These are phyloP conservation scores for Nannospalax galili DNA, from an alignment of 2,113 vertebrate species.

Conservation along the genomic window DNA sequence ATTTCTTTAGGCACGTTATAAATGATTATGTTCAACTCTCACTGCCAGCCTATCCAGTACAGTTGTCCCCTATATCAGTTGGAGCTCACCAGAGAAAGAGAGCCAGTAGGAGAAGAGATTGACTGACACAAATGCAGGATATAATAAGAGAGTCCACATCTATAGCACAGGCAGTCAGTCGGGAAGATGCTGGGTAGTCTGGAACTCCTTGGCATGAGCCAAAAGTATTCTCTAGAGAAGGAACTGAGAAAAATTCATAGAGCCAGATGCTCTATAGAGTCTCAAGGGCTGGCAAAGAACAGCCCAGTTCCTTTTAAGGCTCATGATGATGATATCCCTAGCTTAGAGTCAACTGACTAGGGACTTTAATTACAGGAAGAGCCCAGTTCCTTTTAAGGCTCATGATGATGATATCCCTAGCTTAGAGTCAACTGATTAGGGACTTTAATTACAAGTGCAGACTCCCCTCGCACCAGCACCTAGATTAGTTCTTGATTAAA, in stretches of 20 bases:
- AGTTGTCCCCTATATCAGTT: neutral
- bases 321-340: neutral
- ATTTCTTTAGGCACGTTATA: neutral
- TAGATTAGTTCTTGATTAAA: neutral
- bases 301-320: neutral
- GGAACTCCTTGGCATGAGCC: neutral
- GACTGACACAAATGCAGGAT: neutral
- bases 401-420: neutral
- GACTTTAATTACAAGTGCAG: neutral
- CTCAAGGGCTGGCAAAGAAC: neutral
- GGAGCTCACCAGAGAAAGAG: neutral
- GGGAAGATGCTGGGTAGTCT: neutral
- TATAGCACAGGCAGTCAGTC: neutral
- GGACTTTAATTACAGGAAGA: constrained; percentile 8
- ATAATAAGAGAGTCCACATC: neutral
- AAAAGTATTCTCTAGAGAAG: neutral
- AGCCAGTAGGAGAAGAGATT: neutral
- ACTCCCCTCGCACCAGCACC: neutral
- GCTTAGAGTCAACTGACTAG: neutral
- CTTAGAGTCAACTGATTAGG: neutral
- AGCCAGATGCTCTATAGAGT: neutral
- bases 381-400: neutral
- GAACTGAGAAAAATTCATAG: neutral
- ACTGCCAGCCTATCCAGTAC: neutral
- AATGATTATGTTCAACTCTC: neutral